These are phyloP conservation scores for Pyralis farinalis DNA, from an alignment of 2,888 invertebrate species.

Conservation along the genomic window DNA sequence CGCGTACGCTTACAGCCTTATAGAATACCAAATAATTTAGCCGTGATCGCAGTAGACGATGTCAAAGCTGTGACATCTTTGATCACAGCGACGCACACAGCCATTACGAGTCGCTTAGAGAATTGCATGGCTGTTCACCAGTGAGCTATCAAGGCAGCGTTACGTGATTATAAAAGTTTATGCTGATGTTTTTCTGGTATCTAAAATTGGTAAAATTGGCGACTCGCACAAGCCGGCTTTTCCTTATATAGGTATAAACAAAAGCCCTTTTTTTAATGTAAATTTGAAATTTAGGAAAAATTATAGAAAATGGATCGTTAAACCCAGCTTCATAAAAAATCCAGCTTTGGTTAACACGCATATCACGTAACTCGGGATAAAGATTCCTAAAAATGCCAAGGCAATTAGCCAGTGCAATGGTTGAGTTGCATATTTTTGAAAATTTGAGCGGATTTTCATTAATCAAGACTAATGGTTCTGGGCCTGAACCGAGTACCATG, in stretches of 20 bases:
- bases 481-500: conserved; percentile 4
- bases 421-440: conserved; percentile 17
- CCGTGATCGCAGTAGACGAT: no score
- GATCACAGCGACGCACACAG: no score
- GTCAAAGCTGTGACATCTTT: no score
- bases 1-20: no score
- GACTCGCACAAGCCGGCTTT: conserved; percentile 19
- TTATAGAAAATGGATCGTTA: conserved; percentile 18
- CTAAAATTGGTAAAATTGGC: conserved; percentile 13
- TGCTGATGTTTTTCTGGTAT: conserved; percentile 22
- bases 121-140: no score
- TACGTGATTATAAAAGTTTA: conserved; percentile 18
- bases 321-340: conserved; percentile 22
- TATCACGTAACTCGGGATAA: no score
- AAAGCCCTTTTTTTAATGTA: conserved; percentile 21
- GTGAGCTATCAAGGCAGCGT: conserved; percentile 17
- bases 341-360: conserved; percentile 18
- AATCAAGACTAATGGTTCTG: neutral
- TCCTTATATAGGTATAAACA: conserved; percentile 22
- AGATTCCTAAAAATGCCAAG: conserved; percentile 15
- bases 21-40: no score
- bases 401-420: conserved; percentile 21
- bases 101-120: no score
- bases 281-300: conserved; percentile 21
- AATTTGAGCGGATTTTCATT: conserved; percentile 15